phyloP scores from a whole-genome alignment of 2,888 invertebrate genomes.

The Aromia moschata region DNA sequence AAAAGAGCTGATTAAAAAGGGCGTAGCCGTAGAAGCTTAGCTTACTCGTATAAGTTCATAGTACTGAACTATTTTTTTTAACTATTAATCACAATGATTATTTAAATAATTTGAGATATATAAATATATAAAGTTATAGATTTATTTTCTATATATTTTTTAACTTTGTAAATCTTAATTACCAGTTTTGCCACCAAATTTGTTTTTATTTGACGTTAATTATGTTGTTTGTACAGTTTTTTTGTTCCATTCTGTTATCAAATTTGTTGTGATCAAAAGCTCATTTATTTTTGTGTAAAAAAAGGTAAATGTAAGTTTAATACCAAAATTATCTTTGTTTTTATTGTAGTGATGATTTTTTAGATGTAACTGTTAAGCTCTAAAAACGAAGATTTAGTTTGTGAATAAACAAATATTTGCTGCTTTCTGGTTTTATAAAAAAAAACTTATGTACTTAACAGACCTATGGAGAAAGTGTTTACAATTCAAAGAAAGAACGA shows the following conservation, averaged over 20 bases:
- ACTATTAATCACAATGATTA: constrained; percentile 20
- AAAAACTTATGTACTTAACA: no score
- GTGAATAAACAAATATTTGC: no score
- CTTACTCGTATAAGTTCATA: neutral
- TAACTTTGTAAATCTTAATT: neutral
- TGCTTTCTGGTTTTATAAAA: no score
- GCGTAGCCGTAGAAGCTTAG: constrained; percentile 55
- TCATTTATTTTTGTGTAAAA: neutral
- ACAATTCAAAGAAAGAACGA: no score
- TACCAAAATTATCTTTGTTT: no score
- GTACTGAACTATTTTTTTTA: constrained; percentile 3
- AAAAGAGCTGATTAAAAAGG: constrained; percentile 71
- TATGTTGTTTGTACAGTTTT: neutral
- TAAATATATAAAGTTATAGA: constrained; percentile 13
- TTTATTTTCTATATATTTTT: constrained; percentile 11
- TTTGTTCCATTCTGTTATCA: neutral
- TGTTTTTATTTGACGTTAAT: neutral
- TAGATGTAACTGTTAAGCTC: no score
- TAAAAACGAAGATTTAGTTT: no score
- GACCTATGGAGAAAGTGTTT: no score
- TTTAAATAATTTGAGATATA: constrained; percentile 10
- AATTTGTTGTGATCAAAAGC: neutral
- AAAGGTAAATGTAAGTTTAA: neutral
- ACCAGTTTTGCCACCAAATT: neutral
- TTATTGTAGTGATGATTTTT: no score